A percentile compares a stretch with the other conserved stretches of the same genome.
Conservation (phyloP, 2,797 vertebrate genomes). For the Sphenodon punctatus region DNA sequence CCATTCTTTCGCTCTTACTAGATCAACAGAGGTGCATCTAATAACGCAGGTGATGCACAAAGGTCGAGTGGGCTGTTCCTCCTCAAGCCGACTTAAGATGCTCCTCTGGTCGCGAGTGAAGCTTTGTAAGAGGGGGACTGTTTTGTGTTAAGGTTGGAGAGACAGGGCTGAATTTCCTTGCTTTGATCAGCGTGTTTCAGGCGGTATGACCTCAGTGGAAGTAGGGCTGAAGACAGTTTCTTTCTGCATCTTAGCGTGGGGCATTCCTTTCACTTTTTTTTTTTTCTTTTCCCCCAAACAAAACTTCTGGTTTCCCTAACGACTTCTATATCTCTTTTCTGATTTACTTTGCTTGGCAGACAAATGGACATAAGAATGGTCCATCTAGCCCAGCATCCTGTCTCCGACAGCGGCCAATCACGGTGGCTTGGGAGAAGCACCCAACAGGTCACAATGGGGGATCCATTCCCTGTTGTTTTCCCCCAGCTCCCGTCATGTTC, state of each 20-base stretch:
- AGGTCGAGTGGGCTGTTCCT: not conserved
- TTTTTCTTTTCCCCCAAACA: no score
- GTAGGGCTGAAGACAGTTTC: slow-evolving; percentile 17
- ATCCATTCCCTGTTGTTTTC: no score
- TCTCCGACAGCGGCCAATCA: no score
- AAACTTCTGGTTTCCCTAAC: no score
- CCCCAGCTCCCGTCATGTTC: no score
- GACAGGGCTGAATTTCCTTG: not conserved
- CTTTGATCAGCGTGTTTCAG: slow-evolving; percentile 13
- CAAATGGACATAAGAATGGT: no score
- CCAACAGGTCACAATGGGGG: no score
- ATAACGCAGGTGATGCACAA: not conserved
- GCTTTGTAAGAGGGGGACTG: not conserved
- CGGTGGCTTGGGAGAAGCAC: no score
- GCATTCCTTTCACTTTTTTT: not conserved
- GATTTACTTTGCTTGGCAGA: no score
- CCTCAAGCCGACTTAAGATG: not conserved
- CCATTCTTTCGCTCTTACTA: not conserved
- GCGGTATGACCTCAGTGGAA: slow-evolving; percentile 16
- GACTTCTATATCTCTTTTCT: no score
- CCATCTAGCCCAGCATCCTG: no score
- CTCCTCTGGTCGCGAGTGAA: not conserved
- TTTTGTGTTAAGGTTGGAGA: not conserved
- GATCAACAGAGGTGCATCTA: not conserved
- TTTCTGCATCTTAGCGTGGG: not conserved